Base-by-base conservation (phyloP, 35 echinoderm and acorn worm species). In the Stichopus chloronotus region DNA sequence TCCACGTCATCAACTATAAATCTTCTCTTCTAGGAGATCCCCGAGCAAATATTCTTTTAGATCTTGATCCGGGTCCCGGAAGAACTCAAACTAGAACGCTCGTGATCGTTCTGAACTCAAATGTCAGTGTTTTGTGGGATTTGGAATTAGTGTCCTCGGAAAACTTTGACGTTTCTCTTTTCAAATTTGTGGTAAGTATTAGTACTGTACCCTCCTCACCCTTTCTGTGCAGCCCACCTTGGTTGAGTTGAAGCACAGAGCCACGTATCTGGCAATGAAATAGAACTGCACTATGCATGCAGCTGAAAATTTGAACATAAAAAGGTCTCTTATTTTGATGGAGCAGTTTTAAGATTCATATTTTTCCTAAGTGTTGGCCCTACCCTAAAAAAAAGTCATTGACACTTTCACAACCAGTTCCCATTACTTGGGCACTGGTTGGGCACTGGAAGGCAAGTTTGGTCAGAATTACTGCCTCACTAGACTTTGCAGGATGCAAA, bases 161-260 rank as follows among this genome's bases (percentile, higher is more conserved):
- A 7, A 30, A 89, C 23, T 19, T 89, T 43, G 87, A 71, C 25
- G 87, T 89, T 17, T 53, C 24, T 63, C 52, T 89, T 21, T 89
- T 89, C 60, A 65, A 54, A n/a, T 89, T 89, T 72, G 65, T 72
- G 59, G 87, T 89, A 61, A 89, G 87, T 89, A 22, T 57, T 21
- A 25, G 8, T 78, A 25, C 30, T 43, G 30, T 43, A 43, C 30
- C 30, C 30, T 43, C 30, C 30, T 43, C 30, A 43, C 30, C 30
- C 3, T 43, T 43, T 43, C 0, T 43, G 30, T 43, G 30, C 30
- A 43, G 30, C 69, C 13, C 69, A 72, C 13, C 22, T 4, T 13
- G 69, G 13, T 72, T 22, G 22, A 16, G 69, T 72, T 72, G 22
- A 72, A 13, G 13, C 2, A 72, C 69, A 2, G 69, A 72, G 69